Conservation (phyloP, 2,888 invertebrate genomes). For the Hydrotaea diabolus region DNA sequence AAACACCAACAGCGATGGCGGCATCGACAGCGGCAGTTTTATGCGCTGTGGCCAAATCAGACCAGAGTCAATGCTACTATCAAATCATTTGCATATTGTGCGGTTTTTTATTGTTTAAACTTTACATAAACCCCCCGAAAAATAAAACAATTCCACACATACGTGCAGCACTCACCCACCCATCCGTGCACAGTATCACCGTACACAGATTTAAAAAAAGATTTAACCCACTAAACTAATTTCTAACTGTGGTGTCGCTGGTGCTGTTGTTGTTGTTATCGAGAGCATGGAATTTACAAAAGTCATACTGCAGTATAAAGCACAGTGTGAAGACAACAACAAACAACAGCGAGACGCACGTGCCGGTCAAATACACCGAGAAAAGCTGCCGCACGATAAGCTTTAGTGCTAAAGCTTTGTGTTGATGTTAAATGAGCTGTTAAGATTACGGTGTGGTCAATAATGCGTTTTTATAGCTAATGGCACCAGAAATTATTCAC, state of each 20-base stretch:
- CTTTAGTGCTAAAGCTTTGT: slow-evolving; percentile 25
- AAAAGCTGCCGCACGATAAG: slow-evolving; percentile 3
- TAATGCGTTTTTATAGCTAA: background rate
- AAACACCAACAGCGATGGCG: slow-evolving; percentile 15
- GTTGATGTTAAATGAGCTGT: slow-evolving; percentile 1
- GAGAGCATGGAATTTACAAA: slow-evolving; percentile 46
- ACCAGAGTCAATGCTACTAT: slow-evolving; percentile 27
- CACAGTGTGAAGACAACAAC: slow-evolving; percentile 26
- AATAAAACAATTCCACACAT: slow-evolving; percentile 39
- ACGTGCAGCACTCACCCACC: slow-evolving; percentile 7
- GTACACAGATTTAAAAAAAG: slow-evolving; percentile 12
- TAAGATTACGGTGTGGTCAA: background rate
- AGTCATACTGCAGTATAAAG: slow-evolving; percentile 65
- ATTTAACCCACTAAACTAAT: slow-evolving; percentile 65
- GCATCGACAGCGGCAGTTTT: background rate
- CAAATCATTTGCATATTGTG: slow-evolving; percentile 55
- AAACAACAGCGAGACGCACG: slow-evolving; percentile 14
- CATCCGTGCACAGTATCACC: background rate
- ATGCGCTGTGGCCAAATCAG: background rate
- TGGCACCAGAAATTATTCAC: no score
- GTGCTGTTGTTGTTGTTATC: slow-evolving; percentile 9
- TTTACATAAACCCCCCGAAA: slow-evolving; percentile 51
- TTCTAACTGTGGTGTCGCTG: slow-evolving; percentile 18
- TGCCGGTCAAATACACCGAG: slow-evolving; percentile 54
- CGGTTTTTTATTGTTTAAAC: slow-evolving; percentile 42